These are phyloP conservation scores for Lycaon pictus DNA, from an alignment of 2,113 vertebrate species.

Conservation along the genomic window DNA sequence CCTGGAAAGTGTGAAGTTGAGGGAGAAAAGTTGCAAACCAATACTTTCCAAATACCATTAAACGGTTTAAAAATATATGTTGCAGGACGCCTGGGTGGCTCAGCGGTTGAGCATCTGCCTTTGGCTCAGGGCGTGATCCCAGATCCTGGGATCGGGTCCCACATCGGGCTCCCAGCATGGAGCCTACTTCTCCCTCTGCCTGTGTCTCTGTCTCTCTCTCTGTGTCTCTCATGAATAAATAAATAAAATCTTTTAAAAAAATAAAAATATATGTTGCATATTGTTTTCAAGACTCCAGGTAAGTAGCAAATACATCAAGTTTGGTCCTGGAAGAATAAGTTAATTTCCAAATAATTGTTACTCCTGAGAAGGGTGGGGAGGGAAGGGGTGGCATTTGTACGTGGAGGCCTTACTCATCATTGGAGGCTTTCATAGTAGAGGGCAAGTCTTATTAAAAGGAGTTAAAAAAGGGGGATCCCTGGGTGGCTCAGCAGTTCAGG, in stretches of 20 bases:
- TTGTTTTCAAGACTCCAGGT: background rate
- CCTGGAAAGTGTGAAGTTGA: background rate
- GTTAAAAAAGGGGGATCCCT: too few relatives aligned
- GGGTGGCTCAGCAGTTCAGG: too few relatives aligned
- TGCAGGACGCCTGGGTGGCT: background rate
- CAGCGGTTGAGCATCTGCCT: background rate
- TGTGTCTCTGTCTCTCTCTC: background rate
- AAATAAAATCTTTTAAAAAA: background rate
- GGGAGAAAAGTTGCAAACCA: background rate
- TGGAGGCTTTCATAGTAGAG: background rate
- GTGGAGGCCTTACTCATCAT: background rate
- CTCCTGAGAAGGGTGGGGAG: background rate
- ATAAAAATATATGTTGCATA: background rate
- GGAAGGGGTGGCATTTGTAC: background rate
- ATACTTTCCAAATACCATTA: background rate
- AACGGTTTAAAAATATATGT: background rate
- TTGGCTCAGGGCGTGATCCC: background rate
- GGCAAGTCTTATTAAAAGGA: background rate
- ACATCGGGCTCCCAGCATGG: background rate
- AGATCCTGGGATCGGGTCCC: background rate
- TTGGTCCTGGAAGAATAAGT: background rate
- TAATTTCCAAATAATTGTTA: slow-evolving; percentile 41
- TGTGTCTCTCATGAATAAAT: background rate
- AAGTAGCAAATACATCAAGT: background rate
- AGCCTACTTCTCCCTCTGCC: background rate